phyloP scores from a whole-genome alignment of 2,113 vertebrate genomes.

The Daboia siamensis region DNA sequence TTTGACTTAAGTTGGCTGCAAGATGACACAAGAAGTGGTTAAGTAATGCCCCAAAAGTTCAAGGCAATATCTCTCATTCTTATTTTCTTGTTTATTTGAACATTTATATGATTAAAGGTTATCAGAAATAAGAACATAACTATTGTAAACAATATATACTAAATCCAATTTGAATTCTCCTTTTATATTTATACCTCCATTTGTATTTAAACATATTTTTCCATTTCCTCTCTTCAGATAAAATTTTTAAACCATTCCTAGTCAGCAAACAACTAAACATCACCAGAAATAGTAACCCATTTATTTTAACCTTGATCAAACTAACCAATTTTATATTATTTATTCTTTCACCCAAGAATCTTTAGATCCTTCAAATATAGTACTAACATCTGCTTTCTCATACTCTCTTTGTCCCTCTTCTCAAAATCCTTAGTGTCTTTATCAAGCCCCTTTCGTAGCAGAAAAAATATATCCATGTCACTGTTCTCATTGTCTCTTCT shows the following conservation, averaged over 20 bases:
- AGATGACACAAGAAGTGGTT: not conserved
- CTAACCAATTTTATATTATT: not conserved
- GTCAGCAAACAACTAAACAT: not conserved
- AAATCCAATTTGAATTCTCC: not conserved
- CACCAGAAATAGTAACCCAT: not conserved
- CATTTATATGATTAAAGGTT: not conserved
- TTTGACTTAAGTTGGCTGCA: not conserved
- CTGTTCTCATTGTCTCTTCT: not conserved
- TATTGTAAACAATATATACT: not conserved
- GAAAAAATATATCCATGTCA: not conserved
- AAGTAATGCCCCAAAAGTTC: not conserved
- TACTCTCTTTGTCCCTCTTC: not conserved
- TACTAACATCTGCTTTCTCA: not conserved
- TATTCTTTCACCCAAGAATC: not conserved
- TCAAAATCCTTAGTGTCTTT: not conserved
- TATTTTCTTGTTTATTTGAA: not conserved
- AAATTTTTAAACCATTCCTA: not conserved
- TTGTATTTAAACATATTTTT: not conserved
- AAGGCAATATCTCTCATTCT: not conserved
- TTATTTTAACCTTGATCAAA: not conserved
- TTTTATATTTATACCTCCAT: not conserved
- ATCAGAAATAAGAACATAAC: not conserved
- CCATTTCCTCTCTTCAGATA: not conserved
- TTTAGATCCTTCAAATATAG: not conserved
- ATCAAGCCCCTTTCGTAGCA: not conserved